These are phyloP conservation scores for Poliocrania exsul DNA, from an alignment of 2,797 vertebrate genomes.

Conservation along the genomic window DNA sequence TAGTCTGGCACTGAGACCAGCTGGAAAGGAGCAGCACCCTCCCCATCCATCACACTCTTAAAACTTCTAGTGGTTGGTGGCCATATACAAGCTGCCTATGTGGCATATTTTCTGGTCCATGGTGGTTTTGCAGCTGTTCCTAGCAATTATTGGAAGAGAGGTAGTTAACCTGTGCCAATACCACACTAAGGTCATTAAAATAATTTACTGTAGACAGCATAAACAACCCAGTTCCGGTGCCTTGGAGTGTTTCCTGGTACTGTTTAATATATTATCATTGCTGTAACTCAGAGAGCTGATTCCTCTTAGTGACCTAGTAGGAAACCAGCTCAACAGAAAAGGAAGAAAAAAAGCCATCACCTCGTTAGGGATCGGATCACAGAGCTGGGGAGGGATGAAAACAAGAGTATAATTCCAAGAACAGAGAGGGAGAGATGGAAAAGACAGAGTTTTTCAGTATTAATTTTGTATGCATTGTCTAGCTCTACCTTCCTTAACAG, in stretches of 20 bases:
- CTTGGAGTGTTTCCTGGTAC: constrained; percentile 26
- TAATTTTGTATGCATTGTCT: background rate
- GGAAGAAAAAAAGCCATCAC: background rate
- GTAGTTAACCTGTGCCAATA: constrained; percentile 29
- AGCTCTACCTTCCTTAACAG: background rate
- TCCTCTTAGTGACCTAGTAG: background rate
- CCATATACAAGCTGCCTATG: background rate
- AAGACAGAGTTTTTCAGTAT: background rate
- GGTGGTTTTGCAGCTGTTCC: constrained; percentile 20
- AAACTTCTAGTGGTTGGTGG: background rate
- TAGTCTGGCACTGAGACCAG: background rate
- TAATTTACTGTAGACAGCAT: background rate
- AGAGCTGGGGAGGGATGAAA: background rate
- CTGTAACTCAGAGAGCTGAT: background rate
- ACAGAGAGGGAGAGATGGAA: background rate
- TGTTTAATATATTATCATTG: background rate
- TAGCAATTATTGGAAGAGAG: background rate
- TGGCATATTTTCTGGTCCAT: background rate
- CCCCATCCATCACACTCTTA: background rate
- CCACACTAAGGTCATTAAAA: background rate
- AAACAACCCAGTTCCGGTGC: background rate
- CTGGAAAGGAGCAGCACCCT: background rate
- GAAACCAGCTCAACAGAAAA: background rate
- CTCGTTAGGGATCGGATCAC: background rate
- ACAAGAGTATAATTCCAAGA: background rate